Evolutionary conservation across 2,888 invertebrate genomes (phyloP), one percentile per base, ranked within the genome.

Genomic region (Frankliniella intonsa): DNA sequence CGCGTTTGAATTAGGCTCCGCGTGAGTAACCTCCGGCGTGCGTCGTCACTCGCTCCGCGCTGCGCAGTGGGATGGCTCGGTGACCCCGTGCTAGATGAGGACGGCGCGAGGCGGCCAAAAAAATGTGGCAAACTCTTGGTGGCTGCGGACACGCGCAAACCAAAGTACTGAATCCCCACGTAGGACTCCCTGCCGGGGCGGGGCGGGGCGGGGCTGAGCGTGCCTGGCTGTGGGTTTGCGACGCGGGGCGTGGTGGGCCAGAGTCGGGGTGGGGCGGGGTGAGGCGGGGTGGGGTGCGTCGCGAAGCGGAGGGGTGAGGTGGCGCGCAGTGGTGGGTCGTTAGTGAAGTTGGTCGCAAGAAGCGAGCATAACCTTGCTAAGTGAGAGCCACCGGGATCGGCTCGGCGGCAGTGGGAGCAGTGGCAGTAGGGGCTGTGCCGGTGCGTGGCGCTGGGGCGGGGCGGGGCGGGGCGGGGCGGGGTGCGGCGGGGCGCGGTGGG

Each of bases 311-410:
- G 25, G 22, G 69, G 69, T 10, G 14, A 19, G 17, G 19, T 12
- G 55, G 55, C 55, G 55, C 14, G 69, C n/a, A n/a, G 25, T 2
- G 69, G 22, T 11, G 25, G 69, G 69, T 76, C 69, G 69, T 76
- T 76, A 76, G 69, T 76, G 69, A 76, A 76, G 69, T 76, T 76
- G 69, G 69, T 76, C 69, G 69, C 69, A 76, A 76, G 69, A 76
- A 76, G 25, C 69, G 69, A 25, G 69, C 69, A 76, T 76, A 76
- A 76, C 69, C 69, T 76, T 25, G 69, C 69, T 76, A 76, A 76
- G 69, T 76, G 69, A 76, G 69, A 76, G 69, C 69, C 69, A 25
- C 69, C 22, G 25, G 69, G 69, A 76, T 76, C 69, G 69, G 69
- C 69, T 17, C 2, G 55, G 55, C 17, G 62, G 55, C n/a, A 55